Conservation (phyloP, 64 coral and sea anemone genomes). For the Montipora foliosa region DNA sequence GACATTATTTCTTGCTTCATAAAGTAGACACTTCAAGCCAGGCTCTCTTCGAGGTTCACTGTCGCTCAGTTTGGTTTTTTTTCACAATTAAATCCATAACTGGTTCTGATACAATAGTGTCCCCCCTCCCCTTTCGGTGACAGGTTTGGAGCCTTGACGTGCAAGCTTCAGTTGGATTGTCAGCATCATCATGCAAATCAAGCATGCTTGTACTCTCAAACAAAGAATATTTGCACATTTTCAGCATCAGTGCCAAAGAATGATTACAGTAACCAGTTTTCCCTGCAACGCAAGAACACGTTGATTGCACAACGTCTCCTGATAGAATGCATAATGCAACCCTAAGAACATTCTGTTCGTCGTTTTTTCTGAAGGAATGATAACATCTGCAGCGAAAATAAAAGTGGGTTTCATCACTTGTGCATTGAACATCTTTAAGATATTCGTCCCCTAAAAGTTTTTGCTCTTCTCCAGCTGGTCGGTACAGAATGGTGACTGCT, state of each 20-base stretch:
- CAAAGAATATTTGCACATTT: constrained; percentile 45
- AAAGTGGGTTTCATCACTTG: constrained; percentile 31
- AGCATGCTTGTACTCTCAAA: neutral
- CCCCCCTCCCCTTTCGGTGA: neutral
- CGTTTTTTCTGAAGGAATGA: constrained; percentile 55
- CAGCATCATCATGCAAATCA: neutral
- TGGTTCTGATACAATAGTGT: neutral
- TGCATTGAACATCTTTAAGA: constrained; percentile 33
- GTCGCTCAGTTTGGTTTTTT: neutral
- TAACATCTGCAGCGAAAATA: constrained; percentile 27
- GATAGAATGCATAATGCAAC: constrained; percentile 9
- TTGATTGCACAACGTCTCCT: constrained; percentile 17
- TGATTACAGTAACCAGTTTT: neutral
- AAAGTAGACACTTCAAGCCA: constrained; percentile 31
- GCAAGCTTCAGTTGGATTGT: neutral
- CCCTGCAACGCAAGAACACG: constrained; percentile 41
- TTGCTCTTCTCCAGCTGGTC: constrained; percentile 36
- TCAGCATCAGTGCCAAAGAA: constrained; percentile 11
- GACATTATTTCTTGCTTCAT: constrained; percentile 42
- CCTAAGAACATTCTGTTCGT: constrained; percentile 4
- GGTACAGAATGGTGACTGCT: constrained; percentile 37
- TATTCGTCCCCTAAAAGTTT: constrained; percentile 53
- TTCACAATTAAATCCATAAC: neutral
- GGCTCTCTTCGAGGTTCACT: neutral
- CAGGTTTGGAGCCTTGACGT: constrained; percentile 8